Base-by-base conservation (phyloP, 1,140 invertebrate species). In the Drosophila ogumai region DNA sequence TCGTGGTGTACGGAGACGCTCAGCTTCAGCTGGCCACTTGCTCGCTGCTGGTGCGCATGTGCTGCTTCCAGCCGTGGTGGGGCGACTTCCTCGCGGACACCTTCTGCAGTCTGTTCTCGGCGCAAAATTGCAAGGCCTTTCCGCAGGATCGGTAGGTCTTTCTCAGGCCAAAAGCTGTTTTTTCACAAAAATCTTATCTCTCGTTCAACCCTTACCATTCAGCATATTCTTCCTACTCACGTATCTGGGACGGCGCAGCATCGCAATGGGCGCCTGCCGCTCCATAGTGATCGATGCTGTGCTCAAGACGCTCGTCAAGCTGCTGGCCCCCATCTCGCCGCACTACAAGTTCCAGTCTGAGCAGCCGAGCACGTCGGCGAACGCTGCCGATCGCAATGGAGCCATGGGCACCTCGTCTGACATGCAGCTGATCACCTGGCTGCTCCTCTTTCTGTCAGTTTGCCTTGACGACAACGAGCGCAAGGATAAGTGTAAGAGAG, bases 141-240 rank as follows among this genome's bases (percentile, higher is more conserved):
- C 96, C 97, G 32, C 96, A 98, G 88, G 97, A 98, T 91, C 96
- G 96, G 97, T 97, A 92, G 72, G 79, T 58, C 9, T 43, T n/a
- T 0, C 15, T 9, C 1, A n/a, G 2, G 9, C 12, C 10, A 10
- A 25, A 25, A 36, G 17, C 12, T 6, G 8, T 25, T 40, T 17
- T 9, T 40, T 5, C 1, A 9, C 2, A 5, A 32, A 13, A 36
- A 1, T 60, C 25, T 19, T 55, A n/a, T 52, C 54, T 50, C 64
- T 60, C 15, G 8, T 72, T 22, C 56, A 22, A 6, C 15, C 9
- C 81, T 84, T 79, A 3, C 67, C 82, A 92, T 93, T 19, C 92
- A 97, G 97, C 82, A 96, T 98, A 36, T 97, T 99, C 86, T 96
- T 98, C 68, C 93, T 98, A 47, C 93, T 98, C 46, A 96, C 97